A percentile compares a stretch with the other conserved stretches of the same genome.
Conservation (phyloP, 2,797 vertebrate species). For the Ctenopoma kingsleyae region DNA sequence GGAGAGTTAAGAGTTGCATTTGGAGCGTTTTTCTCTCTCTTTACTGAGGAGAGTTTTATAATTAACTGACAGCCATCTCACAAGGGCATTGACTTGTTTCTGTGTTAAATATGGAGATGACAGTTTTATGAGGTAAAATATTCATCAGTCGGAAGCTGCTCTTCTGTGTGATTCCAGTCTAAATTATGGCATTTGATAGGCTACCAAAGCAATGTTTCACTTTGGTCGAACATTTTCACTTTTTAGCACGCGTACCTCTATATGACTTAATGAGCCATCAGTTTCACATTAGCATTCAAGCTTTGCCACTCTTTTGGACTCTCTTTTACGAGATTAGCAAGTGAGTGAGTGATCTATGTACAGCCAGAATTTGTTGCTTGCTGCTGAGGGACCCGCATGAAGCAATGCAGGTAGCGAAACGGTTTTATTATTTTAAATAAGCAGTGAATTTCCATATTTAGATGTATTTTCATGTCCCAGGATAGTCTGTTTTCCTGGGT, state of each 20-base stretch:
- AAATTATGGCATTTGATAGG: constrained; percentile 74
- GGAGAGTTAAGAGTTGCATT: constrained; percentile 86
- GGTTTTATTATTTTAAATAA: constrained; percentile 50
- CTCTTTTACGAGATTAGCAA: constrained; percentile 56
- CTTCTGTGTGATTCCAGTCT: constrained; percentile 67
- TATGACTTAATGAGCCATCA: constrained; percentile 68
- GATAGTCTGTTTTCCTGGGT: constrained; percentile 48
- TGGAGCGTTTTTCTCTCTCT: constrained; percentile 83
- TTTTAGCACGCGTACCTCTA: constrained; percentile 48
- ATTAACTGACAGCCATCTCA: constrained; percentile 88
- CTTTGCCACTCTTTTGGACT: constrained; percentile 58
- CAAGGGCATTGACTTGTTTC: constrained; percentile 83
- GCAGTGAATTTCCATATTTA: constrained; percentile 55
- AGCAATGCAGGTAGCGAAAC: constrained; percentile 43
- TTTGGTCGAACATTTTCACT: constrained; percentile 64
- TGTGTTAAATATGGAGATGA: constrained; percentile 84
- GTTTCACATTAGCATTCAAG: constrained; percentile 67
- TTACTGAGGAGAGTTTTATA: constrained; percentile 86
- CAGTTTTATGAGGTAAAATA: constrained; percentile 85
- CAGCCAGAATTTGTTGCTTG: constrained; percentile 25
- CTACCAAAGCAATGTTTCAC: constrained; percentile 71
- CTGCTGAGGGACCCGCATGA: constrained; percentile 37
- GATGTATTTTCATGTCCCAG: constrained; percentile 44
- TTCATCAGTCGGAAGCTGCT: constrained; percentile 71
- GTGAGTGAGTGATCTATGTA: constrained; percentile 60